These are phyloP conservation scores for Maconellicoccus hirsutus DNA, from an alignment of 1,140 invertebrate genomes.

Conservation along the genomic window DNA sequence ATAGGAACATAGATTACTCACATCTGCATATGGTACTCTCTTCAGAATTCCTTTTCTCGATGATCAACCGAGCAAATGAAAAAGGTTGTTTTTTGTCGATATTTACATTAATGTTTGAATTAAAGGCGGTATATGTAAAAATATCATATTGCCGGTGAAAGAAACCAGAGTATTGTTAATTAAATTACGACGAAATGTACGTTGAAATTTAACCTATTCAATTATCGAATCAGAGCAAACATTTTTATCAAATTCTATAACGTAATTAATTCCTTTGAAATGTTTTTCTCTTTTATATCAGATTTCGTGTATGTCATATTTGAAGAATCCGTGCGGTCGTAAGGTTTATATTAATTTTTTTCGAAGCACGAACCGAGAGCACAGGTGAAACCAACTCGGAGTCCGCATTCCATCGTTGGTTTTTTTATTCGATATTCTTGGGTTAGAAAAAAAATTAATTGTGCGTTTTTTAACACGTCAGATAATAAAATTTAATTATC, in stretches of 20 bases:
- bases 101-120: background rate
- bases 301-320: background rate
- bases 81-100: too few species aligned
- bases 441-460: background rate
- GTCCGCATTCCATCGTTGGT: background rate
- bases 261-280: background rate
- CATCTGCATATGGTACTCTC: too few species aligned
- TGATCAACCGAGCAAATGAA: too few species aligned
- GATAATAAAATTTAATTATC: slow-evolving; percentile 10
- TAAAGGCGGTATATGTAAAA: background rate
- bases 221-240: background rate
- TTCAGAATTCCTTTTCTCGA: too few species aligned
- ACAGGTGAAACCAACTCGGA: slow-evolving; percentile 7
- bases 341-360: too few species aligned
- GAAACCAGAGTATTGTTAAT: background rate
- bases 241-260: background rate
- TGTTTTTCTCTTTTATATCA: background rate
- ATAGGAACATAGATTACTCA: too few species aligned
- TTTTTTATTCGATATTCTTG: background rate
- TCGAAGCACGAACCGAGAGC: too few species aligned
- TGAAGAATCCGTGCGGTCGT: background rate
- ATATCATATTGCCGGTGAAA: background rate
- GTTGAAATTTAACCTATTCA: background rate
- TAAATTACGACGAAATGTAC: background rate
- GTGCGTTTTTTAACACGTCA: background rate